phyloP scores from a whole-genome alignment of 2,113 vertebrate species.

The Oophaga pumilio region DNA sequence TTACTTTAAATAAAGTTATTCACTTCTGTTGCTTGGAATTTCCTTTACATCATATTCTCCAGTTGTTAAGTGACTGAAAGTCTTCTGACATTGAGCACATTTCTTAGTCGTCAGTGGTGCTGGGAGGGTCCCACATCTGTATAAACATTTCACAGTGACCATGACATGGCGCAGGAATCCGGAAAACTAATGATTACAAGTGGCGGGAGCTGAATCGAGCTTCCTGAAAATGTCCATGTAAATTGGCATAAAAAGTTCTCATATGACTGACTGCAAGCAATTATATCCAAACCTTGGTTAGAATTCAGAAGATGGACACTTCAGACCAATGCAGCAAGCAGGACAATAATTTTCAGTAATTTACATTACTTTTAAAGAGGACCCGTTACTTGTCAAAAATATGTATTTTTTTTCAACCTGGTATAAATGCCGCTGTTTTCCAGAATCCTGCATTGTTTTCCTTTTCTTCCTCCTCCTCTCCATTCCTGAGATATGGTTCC shows the following conservation, averaged over 20 bases:
- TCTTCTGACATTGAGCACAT: background rate
- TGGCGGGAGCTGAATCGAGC: background rate
- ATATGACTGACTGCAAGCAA: background rate
- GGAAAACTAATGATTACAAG: background rate
- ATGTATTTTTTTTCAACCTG: too few relatives aligned
- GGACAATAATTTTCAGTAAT: background rate
- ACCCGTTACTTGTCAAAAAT: too few relatives aligned
- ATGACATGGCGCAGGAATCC: background rate
- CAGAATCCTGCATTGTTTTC: too few relatives aligned
- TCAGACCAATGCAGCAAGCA: background rate
- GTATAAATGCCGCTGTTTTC: too few relatives aligned
- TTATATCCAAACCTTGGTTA: background rate
- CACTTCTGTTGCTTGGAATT: slow-evolving; percentile 20
- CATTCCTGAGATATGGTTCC: too few relatives aligned
- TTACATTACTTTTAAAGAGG: too few relatives aligned
- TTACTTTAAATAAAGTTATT: background rate
- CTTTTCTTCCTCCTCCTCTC: too few relatives aligned
- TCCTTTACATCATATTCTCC: background rate
- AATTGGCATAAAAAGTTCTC: background rate
- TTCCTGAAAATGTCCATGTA: background rate
- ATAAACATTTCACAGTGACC: slow-evolving; percentile 23
- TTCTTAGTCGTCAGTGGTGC: background rate
- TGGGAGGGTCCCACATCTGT: slow-evolving; percentile 5
- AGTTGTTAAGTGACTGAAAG: slow-evolving; percentile 18
- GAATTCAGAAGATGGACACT: background rate